A percentile compares a stretch with the other conserved stretches of the same genome.
Evolutionary conservation across 2,113 vertebrate genomes (phyloP).

Genomic region (Puntigrus tetrazona): DNA sequence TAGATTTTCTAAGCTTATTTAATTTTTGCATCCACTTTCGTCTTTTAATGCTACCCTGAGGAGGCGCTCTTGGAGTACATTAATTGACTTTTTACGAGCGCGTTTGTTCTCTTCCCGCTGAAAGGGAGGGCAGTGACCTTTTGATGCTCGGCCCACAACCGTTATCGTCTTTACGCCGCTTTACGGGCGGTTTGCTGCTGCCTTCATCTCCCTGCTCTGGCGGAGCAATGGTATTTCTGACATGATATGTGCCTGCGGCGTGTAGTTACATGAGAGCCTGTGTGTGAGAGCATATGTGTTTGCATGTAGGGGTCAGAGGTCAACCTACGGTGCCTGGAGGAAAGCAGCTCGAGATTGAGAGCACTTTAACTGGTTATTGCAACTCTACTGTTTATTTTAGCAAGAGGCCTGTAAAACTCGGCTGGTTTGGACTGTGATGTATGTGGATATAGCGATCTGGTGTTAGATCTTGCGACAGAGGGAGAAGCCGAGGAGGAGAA

Average conservation of each 20-base stretch:
- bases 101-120: conserved; percentile 23
- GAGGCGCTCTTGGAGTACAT: background rate
- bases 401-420: conserved; percentile 20
- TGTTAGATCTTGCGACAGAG: conserved; percentile 26
- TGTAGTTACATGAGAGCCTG: conserved; percentile 28
- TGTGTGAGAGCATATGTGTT: conserved; percentile 31
- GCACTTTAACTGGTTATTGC: conserved; percentile 38
- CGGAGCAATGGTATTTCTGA: conserved; percentile 34
- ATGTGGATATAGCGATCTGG: conserved; percentile 35
- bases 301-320: conserved; percentile 39
- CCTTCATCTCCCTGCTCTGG: conserved; percentile 30
- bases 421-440: conserved; percentile 15
- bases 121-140: conserved; percentile 1
- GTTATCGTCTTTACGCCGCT: background rate
- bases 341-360: conserved; percentile 16
- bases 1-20: conserved; percentile 28
- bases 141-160: conserved; percentile 1
- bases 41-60: background rate
- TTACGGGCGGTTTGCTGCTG: conserved; percentile 5
- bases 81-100: conserved; percentile 31
- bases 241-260: conserved; percentile 27
- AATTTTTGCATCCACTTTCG: conserved; percentile 20
- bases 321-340: conserved; percentile 4
- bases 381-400: conserved; percentile 44
- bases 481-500: background rate